Conservation (phyloP, 2,113 vertebrate species). For the Connochaetes taurinus region DNA sequence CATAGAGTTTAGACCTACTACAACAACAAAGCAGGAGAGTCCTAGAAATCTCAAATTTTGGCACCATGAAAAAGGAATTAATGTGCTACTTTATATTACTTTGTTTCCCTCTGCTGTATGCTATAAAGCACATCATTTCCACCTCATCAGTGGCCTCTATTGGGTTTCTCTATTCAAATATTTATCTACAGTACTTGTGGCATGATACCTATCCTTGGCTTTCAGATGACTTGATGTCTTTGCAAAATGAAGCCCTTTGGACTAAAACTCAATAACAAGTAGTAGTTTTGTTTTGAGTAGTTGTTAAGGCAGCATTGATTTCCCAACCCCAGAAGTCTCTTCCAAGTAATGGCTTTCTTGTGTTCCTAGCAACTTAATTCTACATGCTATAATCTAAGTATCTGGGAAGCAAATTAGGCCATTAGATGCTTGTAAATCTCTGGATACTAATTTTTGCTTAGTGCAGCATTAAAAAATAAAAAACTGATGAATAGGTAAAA, state of each 20-base stretch:
- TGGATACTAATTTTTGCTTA: not conserved
- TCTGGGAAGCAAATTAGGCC: not conserved
- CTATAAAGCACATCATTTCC: rapidly evolving
- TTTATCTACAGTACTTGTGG: not conserved
- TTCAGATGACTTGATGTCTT: not conserved
- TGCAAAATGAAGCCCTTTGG: not conserved
- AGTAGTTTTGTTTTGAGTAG: not conserved
- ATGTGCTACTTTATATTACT: not conserved
- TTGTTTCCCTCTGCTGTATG: not conserved
- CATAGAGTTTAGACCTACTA: not conserved
- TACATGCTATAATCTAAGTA: not conserved
- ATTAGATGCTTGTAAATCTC: not conserved
- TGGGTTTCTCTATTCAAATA: not conserved
- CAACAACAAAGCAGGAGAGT: not conserved
- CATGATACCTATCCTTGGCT: not conserved
- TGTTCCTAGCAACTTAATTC: not conserved
- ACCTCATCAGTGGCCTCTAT: not conserved
- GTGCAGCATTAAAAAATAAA: not conserved
- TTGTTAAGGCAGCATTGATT: not conserved
- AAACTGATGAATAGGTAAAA: not conserved
- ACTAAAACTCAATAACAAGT: not conserved
- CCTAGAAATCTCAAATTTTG: not conserved
- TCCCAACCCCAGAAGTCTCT: not conserved
- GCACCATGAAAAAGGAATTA: not conserved
- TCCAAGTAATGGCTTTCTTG: not conserved